Percentiles rank a stretch among this genome's conserved stretches.
These are phyloP conservation scores for Caenorhabditis uteleia DNA, from an alignment of 2,888 invertebrate genomes.

Conservation along the genomic window DNA sequence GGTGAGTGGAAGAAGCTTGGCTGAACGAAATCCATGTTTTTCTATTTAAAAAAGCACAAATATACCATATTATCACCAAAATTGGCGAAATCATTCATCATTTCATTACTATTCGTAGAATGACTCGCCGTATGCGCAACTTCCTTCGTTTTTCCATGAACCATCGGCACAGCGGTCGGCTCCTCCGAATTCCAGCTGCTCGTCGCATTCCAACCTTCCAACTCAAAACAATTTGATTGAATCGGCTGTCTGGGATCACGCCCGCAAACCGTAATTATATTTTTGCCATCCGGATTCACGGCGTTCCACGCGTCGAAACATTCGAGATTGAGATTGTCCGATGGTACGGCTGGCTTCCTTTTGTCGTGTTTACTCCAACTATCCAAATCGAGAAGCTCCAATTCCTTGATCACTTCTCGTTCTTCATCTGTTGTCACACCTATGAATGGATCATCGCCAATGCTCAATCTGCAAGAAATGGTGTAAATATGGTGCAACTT, in stretches of 20 bases:
- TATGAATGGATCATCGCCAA: conserved; percentile 35
- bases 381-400: conserved; percentile 35
- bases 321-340: no score
- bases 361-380: no score
- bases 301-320: no score
- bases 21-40: no score
- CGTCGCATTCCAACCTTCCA: conserved; percentile 31
- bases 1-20: no score
- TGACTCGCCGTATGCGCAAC: not conserved
- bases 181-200: conserved; percentile 13
- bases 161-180: no score
- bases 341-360: no score
- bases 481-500: no score
- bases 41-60: no score
- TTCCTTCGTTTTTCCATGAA: conserved; percentile 9
- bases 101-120: conserved; percentile 14
- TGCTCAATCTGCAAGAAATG: conserved; percentile 20
- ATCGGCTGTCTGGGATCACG: conserved; percentile 11
- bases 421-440: conserved; percentile 33
- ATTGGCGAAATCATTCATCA: conserved; percentile 27
- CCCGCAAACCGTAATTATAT: conserved; percentile 34
- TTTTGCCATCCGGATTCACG: no score
- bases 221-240: conserved; percentile 26
- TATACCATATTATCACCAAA: conserved; percentile 32
- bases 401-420: conserved; percentile 33